Base-by-base conservation (phyloP, 1,140 invertebrate species). In the Odontomachus brunneus region DNA sequence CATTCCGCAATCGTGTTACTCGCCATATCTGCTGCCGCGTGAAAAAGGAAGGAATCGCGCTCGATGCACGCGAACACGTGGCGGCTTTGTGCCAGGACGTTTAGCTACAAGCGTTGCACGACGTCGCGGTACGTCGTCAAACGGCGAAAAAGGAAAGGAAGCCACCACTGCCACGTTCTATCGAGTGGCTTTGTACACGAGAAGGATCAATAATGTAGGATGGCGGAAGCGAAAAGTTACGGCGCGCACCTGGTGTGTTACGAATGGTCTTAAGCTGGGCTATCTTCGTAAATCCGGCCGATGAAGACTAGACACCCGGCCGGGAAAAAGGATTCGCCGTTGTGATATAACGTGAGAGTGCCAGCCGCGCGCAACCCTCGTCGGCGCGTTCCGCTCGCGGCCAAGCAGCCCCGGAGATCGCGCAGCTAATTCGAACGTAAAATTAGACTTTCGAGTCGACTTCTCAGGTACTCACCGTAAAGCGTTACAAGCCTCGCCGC, bases 361-460 rank as follows among this genome's bases (percentile, higher is more conserved):
- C 26, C 29, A n/a, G n/a, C n/a, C 24, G 15, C 19, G 60, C 22
- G 44, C 26, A 11, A 60, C 19, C 24, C 26, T 66, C 44, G 51
- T 33, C 19, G 19, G 3, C 19, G 19, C 19, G 66, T n/a, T 49
- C 7, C 29, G 48, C 9, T 44, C 15, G 51, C 66, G 5, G 29
- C 38, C 38, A 11, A 11, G 9, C 38, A 44, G 9, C 38, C 38
- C 9, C 38, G 38, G 38, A 44, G 38, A 44, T 44, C 38, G 9
- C 38, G 38, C 38, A 48, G 74, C 83, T 84, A 84, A 84, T 84
- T 84, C 62, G 69, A 84, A 84, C 76, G 83, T 84, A 82, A 85
- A 87, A 87, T 87, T 85, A 78, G 83, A 85, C 78, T 83, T 87
- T 87, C 73, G 51, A 72, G 78, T 59, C 66, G 63, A 87, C 53